A percentile compares a stretch with the other conserved stretches of the same genome.
Conservation (phyloP, 2,888 invertebrate species). For the Drosophila vallismaia region DNA sequence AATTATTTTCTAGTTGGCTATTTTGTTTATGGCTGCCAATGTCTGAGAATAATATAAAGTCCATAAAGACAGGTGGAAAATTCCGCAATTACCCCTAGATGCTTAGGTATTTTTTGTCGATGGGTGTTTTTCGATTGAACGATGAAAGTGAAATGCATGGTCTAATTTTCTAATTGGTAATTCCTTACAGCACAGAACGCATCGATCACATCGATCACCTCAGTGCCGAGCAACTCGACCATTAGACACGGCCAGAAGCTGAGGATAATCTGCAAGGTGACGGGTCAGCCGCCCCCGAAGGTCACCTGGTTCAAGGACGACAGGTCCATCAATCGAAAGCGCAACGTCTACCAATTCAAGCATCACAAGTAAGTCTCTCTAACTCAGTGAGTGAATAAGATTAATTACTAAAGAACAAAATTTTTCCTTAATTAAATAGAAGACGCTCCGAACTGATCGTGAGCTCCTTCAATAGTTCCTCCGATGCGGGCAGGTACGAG, state of each 20-base stretch:
- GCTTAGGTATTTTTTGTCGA: not conserved
- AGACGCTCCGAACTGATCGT: constrained; percentile 93
- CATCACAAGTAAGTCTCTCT: constrained; percentile 82
- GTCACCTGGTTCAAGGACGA: constrained; percentile 93
- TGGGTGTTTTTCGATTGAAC: constrained; percentile 1
- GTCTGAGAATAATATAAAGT: constrained; percentile 24
- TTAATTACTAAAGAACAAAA: too few relatives aligned
- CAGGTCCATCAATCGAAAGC: constrained; percentile 85
- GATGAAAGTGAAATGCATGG: constrained; percentile 34
- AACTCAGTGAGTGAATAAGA: too few relatives aligned
- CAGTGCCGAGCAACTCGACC: constrained; percentile 72
- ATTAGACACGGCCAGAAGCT: constrained; percentile 85
- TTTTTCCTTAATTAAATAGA: constrained; percentile 84
- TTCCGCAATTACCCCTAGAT: constrained; percentile 15
- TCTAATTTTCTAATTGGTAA: constrained; percentile 43
- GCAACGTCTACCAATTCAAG: constrained; percentile 82
- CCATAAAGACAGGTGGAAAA: constrained; percentile 55
- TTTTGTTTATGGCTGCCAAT: constrained; percentile 62
- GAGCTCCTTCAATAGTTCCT: constrained; percentile 88
- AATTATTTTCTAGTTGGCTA: constrained; percentile 58
- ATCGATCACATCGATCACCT: constrained; percentile 82
- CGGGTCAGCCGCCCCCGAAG: constrained; percentile 91
- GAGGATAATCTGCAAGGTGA: constrained; percentile 90
- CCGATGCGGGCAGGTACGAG: constrained; percentile 92
- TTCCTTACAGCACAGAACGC: constrained; percentile 84